Evolutionary conservation across 2,113 vertebrate species (phyloP), one percentile per base, ranked within the genome.

Genomic region (Notiomystis cincta): DNA sequence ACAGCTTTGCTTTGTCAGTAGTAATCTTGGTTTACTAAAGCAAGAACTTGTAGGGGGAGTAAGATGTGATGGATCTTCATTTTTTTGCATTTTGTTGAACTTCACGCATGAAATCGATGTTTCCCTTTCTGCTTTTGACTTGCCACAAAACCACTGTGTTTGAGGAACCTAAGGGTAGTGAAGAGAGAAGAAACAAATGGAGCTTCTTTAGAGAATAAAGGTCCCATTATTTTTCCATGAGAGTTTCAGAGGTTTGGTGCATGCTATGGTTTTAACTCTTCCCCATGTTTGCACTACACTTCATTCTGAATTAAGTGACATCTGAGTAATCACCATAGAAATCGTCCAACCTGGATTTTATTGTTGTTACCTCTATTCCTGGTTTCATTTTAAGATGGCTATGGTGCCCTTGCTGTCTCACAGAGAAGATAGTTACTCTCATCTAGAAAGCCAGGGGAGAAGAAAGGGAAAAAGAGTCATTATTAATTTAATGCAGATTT

Each of bases 301-400:
- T 88, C 11, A 14, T 80, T 80, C 6, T 11, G 30, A 72, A 61
- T 73, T 89, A 45, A 65, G 57, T 45, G 21, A 40, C 28, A 38
- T 64, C 56, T 25, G 10, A 50, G 25, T 65, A 93, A 79, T 54
- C 62, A 25, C 70, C 35, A 25, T 8, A 91, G 45, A 85, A 87
- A 53, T 30, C 0, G 0, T 51, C 38, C 0, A 0, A 12, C 31
- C 35, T 58, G 42, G 23, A 23, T 80, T 81, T 78, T 82, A 23
- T 28, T 90, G 30, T 47, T 67, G 23, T 51, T 85, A 30, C 7
- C 37, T 70, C 25, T 85, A 2, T 71, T 73, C 23, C 35, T 54
- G 23, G 22, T 72, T 57, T 10, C 18, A 30, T 62, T 69, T 54
- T 35, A 47, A 82, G 54, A 31, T 35, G 25, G 50, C 62, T 47